Evolutionary conservation across 2,113 vertebrate genomes (phyloP), one percentile per base, ranked within the genome.

Genomic region (Ophthalmolycus amberensis): DNA sequence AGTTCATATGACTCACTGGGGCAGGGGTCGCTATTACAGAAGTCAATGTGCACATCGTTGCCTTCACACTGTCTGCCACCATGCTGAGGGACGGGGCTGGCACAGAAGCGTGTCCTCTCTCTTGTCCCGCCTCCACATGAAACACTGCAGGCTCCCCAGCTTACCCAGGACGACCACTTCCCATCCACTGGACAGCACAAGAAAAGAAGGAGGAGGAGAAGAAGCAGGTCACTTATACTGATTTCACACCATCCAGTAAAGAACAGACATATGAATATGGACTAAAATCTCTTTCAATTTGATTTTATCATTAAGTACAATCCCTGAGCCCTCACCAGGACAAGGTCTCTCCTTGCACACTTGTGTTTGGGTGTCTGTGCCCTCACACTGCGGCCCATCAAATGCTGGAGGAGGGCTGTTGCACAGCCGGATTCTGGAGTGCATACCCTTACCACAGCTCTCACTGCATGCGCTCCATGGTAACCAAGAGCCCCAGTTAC

Each of bases 21-120:
- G 78, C 98, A 99, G 37, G 95, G 96, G 73, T 98, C 97, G 1
- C 78, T 97, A 93, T 99, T 98, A 90, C 98, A 99, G 93, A 98
- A 98, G 86, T 99, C 98, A 9, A 94, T 92, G 46, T 98, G 97
- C 27, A 96, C 37, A 9, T 97, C 96, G 0, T 88, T 97, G 25
- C 98, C 98, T 90, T 98, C 97, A 58, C 98, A 99, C 68, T 88
- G 94, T 82, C 90, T 95, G 40, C 98, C 98, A 5, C 97, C 96
- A 0, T 97, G 88, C 71, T 95, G 95, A 0, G 98, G 97, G 6
- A 90, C 65, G 0, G 98, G 98, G 75, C 95, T 96, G 0, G 97
- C 95, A 85, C 98, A 99, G 64, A 94, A 93, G 34, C 97, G 96
- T 0, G 92, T 96, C 79, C 97, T 96, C 90, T 98, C 97, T 72